A percentile compares a stretch with the other conserved stretches of the same genome.
Conservation (phyloP, 2,113 vertebrate genomes). For the Origma solitaria region DNA sequence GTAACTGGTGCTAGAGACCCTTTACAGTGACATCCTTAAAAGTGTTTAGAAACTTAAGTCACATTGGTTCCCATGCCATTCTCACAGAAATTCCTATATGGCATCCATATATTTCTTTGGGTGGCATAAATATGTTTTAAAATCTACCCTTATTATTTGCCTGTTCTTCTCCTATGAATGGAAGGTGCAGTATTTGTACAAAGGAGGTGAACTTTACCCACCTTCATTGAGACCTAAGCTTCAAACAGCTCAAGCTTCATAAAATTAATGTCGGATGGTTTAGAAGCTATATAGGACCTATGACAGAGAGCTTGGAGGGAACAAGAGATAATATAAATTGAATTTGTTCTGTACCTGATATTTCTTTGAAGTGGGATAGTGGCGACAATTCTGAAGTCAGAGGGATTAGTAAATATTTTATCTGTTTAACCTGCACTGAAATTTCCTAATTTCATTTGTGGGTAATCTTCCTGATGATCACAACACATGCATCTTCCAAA, state of each 20-base stretch:
- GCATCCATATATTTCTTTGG: not conserved
- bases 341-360: not conserved
- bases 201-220: not conserved
- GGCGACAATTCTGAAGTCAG: not conserved
- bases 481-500: accelerated
- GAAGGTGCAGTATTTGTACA: not conserved
- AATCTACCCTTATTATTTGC: not conserved
- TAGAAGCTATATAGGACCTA: not conserved
- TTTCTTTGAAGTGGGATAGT: not conserved
- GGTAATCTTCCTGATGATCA: not conserved
- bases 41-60: not conserved
- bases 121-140: not conserved
- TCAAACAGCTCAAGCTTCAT: not conserved
- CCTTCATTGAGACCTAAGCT: not conserved
- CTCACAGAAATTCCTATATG: not conserved
- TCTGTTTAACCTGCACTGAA: not conserved
- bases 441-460: not conserved
- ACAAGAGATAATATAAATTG: not conserved
- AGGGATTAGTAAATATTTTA: not conserved
- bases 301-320: not conserved
- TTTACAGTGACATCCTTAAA: not conserved
- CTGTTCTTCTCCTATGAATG: not conserved
- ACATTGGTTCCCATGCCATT: not conserved
- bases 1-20: not conserved
- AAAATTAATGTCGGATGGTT: not conserved